A percentile compares a stretch with the other conserved stretches of the same genome.
These are phyloP conservation scores for Busarellus nigricollis DNA, from an alignment of 2,797 vertebrate species.

Conservation along the genomic window DNA sequence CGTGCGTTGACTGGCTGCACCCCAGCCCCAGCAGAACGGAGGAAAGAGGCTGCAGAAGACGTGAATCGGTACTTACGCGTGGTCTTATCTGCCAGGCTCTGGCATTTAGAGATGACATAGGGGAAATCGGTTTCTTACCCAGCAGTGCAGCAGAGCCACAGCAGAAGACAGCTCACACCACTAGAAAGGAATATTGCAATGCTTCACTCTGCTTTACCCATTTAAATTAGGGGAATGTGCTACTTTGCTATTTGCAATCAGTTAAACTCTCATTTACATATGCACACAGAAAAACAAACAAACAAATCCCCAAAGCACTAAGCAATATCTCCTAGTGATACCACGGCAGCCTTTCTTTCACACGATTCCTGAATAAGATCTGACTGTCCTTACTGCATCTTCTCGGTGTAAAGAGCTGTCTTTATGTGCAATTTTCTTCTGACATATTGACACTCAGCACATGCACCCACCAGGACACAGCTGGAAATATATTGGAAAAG, in stretches of 20 bases:
- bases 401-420: background rate
- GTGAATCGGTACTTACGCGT: fast-evolving
- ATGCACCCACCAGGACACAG: background rate
- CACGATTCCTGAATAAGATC: background rate
- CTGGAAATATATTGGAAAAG: background rate
- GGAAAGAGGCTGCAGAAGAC: background rate
- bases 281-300: background rate
- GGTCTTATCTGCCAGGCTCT: background rate
- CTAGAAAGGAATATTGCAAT: background rate
- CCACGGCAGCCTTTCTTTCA: background rate
- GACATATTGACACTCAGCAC: background rate
- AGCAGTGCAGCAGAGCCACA: background rate
- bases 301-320: background rate
- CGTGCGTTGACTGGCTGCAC: fast-evolving
- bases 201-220: background rate
- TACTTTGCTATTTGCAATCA: background rate
- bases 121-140: fast-evolving
- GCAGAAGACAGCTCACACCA: background rate
- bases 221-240: background rate
- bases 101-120: background rate
- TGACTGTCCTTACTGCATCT: background rate
- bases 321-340: background rate
- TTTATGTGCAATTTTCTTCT: background rate
- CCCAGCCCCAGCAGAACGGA: background rate
- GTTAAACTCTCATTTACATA: background rate